phyloP scores from a whole-genome alignment of 2,113 vertebrate species.

The Eretmochelys imbricata region DNA sequence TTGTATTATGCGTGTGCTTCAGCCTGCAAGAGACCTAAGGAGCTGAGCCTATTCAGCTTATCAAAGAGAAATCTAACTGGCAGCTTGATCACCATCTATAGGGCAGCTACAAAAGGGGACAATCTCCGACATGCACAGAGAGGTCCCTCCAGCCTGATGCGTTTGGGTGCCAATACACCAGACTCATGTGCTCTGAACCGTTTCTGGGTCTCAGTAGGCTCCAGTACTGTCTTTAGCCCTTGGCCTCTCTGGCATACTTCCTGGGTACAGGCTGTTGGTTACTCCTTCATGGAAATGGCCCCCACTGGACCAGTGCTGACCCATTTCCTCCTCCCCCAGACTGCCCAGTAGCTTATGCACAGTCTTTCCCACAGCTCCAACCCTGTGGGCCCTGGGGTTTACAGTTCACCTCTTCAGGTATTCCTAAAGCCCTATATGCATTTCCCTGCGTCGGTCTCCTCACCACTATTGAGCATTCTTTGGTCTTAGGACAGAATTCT shows the following conservation, averaged over 20 bases:
- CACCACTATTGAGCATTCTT: not conserved
- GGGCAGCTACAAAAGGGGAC: not conserved
- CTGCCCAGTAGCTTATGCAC: not conserved
- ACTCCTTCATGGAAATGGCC: not conserved
- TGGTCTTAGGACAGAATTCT: not conserved
- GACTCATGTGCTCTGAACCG: not conserved
- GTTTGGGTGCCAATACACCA: not conserved
- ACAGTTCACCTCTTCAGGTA: not conserved
- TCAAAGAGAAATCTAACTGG: conserved; percentile 60
- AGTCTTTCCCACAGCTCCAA: not conserved
- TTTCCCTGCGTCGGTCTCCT: not conserved
- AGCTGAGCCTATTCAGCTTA: conserved; percentile 67
- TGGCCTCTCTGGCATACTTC: not conserved
- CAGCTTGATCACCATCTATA: conserved; percentile 43
- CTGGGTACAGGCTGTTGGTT: not conserved
- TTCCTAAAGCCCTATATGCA: not conserved
- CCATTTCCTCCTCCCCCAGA: not conserved
- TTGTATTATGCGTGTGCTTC: conserved; percentile 57
- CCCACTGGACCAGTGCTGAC: not conserved
- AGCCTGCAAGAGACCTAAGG: conserved; percentile 56
- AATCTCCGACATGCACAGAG: not conserved
- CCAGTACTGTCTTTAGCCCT: not conserved
- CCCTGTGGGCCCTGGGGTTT: not conserved
- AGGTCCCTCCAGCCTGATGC: not conserved
- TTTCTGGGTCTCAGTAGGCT: not conserved